Percentiles rank a stretch among this genome's conserved stretches.
phyloP scores from a whole-genome alignment of 2,797 vertebrate genomes.

The Pampus argenteus region DNA sequence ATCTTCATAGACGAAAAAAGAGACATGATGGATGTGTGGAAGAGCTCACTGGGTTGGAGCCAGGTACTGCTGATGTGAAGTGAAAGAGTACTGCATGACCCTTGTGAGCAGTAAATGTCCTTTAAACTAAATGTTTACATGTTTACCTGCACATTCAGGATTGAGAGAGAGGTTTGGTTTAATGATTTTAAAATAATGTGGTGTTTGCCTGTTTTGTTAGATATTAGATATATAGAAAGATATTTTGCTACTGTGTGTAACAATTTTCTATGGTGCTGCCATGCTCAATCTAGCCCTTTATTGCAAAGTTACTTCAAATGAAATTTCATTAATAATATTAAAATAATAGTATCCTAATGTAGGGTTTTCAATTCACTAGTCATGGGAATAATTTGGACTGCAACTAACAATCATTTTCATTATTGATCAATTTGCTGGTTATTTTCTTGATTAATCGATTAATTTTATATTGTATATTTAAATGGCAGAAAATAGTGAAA shows the following conservation, averaged over 20 bases:
- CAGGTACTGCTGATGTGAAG: slow-evolving; percentile 84
- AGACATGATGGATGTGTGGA: slow-evolving; percentile 88
- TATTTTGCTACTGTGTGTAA: neutral
- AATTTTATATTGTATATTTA: too few species aligned
- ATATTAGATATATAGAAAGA: too few species aligned
- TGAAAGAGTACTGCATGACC: slow-evolving; percentile 77
- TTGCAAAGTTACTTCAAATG: neutral
- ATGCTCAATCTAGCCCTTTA: neutral
- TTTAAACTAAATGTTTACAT: slow-evolving; percentile 24
- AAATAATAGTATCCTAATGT: neutral
- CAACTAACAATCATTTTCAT: neutral
- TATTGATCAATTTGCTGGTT: too few species aligned
- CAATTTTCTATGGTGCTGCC: neutral
- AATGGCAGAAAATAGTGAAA: too few species aligned
- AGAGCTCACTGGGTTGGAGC: slow-evolving; percentile 86
- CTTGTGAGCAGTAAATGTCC: slow-evolving; percentile 22
- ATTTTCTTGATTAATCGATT: too few species aligned
- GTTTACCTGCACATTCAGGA: neutral
- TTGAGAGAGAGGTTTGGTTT: neutral
- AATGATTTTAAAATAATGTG: neutral
- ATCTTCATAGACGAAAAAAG: slow-evolving; percentile 88
- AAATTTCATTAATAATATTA: neutral
- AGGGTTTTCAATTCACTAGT: neutral
- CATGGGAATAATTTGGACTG: neutral
- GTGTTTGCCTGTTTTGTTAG: neutral